Percentiles rank a stretch among this genome's conserved stretches.
phyloP scores from a whole-genome alignment of 1,140 invertebrate genomes.

The Diorhabda carinulata region DNA sequence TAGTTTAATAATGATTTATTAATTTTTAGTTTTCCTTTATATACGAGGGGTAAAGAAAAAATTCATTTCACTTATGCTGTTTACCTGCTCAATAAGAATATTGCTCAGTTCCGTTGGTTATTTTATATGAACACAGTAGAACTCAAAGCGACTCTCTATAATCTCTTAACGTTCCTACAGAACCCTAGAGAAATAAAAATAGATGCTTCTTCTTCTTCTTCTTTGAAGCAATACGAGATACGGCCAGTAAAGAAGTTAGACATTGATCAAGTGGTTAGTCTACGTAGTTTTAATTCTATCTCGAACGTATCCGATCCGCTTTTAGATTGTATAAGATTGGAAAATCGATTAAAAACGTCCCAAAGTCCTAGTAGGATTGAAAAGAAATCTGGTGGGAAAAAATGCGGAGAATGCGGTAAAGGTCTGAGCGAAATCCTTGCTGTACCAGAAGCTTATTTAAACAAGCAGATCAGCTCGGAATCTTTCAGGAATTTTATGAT shows the following conservation, averaged over 20 bases:
- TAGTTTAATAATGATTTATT: not conserved
- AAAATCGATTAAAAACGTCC: conserved; percentile 10
- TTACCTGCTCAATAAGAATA: conserved; percentile 84
- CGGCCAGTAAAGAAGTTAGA: not conserved
- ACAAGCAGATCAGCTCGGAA: conserved; percentile 41
- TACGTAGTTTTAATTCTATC: conserved; percentile 21
- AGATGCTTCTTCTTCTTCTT: not conserved
- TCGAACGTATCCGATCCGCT: conserved; percentile 30
- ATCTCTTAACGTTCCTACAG: conserved; percentile 57
- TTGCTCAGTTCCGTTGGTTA: conserved; percentile 74
- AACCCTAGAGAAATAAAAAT: conserved; percentile 3
- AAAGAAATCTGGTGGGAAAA: conserved; percentile 11
- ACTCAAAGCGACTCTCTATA: conserved; percentile 68
- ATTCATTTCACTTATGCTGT: conserved; percentile 78
- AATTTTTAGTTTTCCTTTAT: conserved; percentile 69
- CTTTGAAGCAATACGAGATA: not conserved
- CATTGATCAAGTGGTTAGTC: conserved; percentile 26
- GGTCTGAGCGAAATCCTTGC: conserved; percentile 42
- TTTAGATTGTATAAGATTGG: conserved; percentile 25
- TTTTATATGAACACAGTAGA: conserved; percentile 67
- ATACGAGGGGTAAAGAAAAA: conserved; percentile 68
- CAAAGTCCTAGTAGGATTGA: conserved; percentile 15
- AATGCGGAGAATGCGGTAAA: conserved; percentile 19
- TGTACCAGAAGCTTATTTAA: conserved; percentile 43
- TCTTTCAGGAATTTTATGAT: conserved; percentile 32